Percentiles rank a stretch among this genome's conserved stretches.
These are phyloP conservation scores for Indicator maculatus DNA, from an alignment of 2,113 vertebrate species.

Conservation along the genomic window DNA sequence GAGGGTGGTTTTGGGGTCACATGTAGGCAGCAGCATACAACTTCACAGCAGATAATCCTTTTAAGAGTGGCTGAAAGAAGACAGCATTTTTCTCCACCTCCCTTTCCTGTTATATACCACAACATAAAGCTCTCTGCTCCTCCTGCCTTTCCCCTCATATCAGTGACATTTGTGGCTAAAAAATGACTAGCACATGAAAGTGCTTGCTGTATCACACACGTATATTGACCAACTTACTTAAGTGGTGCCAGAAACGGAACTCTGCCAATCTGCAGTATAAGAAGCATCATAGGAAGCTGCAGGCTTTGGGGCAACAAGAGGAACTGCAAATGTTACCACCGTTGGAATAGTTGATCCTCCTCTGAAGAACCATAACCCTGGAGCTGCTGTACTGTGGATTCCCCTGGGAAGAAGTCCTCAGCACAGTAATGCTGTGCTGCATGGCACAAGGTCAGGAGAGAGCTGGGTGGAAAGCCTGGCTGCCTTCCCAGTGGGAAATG, in stretches of 20 bases:
- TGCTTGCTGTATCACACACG: not conserved
- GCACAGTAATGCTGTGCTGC: rapidly evolving
- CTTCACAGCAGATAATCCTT: not conserved
- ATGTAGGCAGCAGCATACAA: not conserved
- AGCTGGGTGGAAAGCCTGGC: not conserved
- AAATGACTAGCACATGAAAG: not conserved
- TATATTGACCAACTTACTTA: rapidly evolving
- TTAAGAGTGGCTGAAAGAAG: not conserved
- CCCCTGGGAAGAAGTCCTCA: not conserved
- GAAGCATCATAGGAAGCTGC: not conserved
- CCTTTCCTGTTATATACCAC: not conserved
- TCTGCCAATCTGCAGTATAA: not conserved
- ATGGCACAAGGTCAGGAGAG: not conserved
- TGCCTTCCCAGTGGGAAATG: not conserved
- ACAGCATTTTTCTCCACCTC: not conserved
- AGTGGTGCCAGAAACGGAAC: not conserved
- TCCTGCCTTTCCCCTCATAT: rapidly evolving
- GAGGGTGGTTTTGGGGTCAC: not conserved
- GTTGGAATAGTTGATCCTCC: not conserved
- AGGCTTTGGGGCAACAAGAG: not conserved
- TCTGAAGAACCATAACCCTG: not conserved
- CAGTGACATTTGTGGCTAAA: not conserved
- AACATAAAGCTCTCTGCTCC: not conserved
- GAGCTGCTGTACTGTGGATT: rapidly evolving
- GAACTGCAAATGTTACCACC: rapidly evolving